These are phyloP conservation scores for Musca vetustissima DNA, from an alignment of 1,140 invertebrate species.

Conservation along the genomic window DNA sequence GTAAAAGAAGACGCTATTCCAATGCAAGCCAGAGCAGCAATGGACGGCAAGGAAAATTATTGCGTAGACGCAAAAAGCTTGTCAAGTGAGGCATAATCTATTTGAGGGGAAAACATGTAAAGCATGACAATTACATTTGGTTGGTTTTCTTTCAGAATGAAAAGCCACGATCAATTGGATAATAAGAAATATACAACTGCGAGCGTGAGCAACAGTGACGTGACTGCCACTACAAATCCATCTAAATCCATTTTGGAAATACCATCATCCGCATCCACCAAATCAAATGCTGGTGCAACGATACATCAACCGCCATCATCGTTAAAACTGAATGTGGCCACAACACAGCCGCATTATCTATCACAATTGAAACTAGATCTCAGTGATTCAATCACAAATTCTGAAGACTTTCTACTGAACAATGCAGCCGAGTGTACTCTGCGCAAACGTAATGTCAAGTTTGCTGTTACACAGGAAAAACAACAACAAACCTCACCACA, in stretches of 20 bases:
- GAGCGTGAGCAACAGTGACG: background rate
- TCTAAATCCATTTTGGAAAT: background rate
- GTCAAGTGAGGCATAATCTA: constrained; percentile 41
- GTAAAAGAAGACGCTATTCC: constrained; percentile 51
- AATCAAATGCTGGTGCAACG: background rate
- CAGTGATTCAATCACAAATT: constrained; percentile 5
- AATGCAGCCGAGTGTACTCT: constrained; percentile 7
- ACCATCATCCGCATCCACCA: background rate
- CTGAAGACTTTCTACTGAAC: constrained; percentile 8
- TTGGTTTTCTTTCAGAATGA: background rate
- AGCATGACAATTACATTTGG: too few relatives aligned
- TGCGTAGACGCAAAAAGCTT: constrained; percentile 47
- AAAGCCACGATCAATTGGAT: background rate
- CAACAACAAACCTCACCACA: constrained; percentile 32
- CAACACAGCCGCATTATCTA: background rate
- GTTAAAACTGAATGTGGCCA: background rate
- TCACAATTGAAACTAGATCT: constrained; percentile 10
- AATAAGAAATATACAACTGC: background rate
- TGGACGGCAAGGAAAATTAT: constrained; percentile 47
- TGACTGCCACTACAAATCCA: background rate
- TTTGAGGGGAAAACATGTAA: too few relatives aligned
- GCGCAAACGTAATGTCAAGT: constrained; percentile 51
- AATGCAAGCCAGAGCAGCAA: constrained; percentile 40
- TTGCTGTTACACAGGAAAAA: constrained; percentile 31
- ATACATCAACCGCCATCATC: background rate